phyloP scores from a whole-genome alignment of 2,888 invertebrate species.

The Invenusta paracnida region DNA sequence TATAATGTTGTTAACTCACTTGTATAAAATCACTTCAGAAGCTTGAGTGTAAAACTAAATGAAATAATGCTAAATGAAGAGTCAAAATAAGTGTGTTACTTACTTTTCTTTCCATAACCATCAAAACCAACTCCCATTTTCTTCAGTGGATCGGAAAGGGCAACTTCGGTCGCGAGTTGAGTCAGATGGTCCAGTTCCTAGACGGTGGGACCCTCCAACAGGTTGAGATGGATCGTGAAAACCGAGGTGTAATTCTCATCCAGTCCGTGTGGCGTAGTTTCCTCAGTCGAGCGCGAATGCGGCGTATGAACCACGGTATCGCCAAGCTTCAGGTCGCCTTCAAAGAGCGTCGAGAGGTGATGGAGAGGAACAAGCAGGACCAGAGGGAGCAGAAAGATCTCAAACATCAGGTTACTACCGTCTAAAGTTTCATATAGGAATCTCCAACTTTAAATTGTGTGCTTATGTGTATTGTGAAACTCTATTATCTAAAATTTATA shows the following conservation, averaged over 20 bases:
- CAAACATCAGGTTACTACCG: constrained; percentile 5
- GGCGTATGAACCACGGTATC: constrained; percentile 53
- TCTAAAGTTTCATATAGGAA: no score
- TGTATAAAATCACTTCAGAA: no score
- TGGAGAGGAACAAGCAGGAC: neutral
- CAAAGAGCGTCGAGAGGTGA: constrained; percentile 31
- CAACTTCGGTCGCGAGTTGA: constrained; percentile 49
- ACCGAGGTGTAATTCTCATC: constrained; percentile 53
- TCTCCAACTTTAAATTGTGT: no score
- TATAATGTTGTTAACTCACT: no score
- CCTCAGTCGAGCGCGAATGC: constrained; percentile 51
- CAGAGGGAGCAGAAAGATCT: neutral
- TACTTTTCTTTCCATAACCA: no score
- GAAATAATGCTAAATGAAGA: no score
- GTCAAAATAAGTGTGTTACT: no score
- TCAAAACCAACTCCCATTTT: no score
- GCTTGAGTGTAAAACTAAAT: no score
- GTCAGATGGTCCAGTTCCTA: constrained; percentile 51
- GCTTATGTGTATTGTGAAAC: no score
- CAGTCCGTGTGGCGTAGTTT: constrained; percentile 58
- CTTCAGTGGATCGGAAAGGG: constrained; percentile 51
- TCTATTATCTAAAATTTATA: no score
- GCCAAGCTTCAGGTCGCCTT: constrained; percentile 55
- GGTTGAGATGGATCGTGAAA: constrained; percentile 50
- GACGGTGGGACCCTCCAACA: constrained; percentile 52